These are phyloP conservation scores for Condylostylus longicornis DNA, from an alignment of 1,140 invertebrate genomes.

Conservation along the genomic window DNA sequence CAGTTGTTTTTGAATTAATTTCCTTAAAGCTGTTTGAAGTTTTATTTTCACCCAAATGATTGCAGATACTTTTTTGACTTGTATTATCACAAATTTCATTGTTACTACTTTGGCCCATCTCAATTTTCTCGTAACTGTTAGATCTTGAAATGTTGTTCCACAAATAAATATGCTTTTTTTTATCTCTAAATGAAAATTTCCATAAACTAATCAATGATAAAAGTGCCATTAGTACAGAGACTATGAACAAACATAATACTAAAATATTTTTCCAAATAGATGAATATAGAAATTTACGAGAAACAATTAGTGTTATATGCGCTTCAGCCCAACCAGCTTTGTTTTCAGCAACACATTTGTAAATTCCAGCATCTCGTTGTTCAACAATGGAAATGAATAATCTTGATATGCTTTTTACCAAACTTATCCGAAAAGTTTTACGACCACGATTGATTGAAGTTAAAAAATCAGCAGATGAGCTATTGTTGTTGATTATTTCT, in stretches of 20 bases:
- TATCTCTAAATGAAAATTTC: constrained; percentile 35
- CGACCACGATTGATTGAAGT: constrained; percentile 29
- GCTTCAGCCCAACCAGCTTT: constrained; percentile 56
- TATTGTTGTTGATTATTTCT: too few relatives aligned
- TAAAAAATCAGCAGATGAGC: constrained; percentile 9
- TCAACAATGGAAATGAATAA: constrained; percentile 54
- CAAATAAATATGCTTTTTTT: constrained; percentile 27
- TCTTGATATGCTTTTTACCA: constrained; percentile 41
- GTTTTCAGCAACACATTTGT: constrained; percentile 60
- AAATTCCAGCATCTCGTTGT: constrained; percentile 52
- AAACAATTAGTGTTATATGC: constrained; percentile 50
- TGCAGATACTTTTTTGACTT: too few relatives aligned
- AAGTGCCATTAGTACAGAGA: constrained; percentile 39
- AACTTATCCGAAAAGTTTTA: constrained; percentile 36
- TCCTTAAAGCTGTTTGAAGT: too few relatives aligned
- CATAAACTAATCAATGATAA: constrained; percentile 45
- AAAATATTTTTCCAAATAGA: too few relatives aligned
- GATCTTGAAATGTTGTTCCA: constrained; percentile 33
- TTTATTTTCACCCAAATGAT: too few relatives aligned
- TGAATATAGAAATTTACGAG: too few relatives aligned
- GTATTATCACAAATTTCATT: too few relatives aligned
- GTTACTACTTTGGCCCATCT: too few relatives aligned
- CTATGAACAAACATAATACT: too few relatives aligned
- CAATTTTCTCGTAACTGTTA: constrained; percentile 60
- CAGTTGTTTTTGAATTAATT: too few relatives aligned